Base-by-base conservation (phyloP, 2,113 vertebrate genomes). In the Chaetura pelagica region DNA sequence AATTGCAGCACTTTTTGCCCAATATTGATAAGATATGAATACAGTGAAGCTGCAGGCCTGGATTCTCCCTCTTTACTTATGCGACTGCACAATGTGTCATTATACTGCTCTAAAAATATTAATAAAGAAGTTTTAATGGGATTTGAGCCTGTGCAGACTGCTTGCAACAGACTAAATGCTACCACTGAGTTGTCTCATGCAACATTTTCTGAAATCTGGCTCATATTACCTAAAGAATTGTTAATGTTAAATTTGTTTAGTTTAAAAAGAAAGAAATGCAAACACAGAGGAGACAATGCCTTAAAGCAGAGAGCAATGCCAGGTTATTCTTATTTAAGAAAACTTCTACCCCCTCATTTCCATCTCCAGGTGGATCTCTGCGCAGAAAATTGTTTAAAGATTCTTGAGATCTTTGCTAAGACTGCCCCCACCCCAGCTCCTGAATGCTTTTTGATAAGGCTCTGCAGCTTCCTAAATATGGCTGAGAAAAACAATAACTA, bases 1-100 rank as follows among this genome's bases (percentile, higher is more conserved):
- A 96, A 94, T 93, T 97, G 83, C 15, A 93, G 61, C 29, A 35
- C 61, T 61, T 93, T 96, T 72, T 30, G 3, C 44, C 62, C 51
- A 72, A 7, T 92, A 93, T 91, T 93, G 93, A 90, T 68, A 97
- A 68, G 81, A 87, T 78, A n/a, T 54, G 90, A 94, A 54, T 26
- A 63, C 48, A n/a, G 5, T 75, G 46, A 92, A 93, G 57, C 62
- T 95, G 40, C 77, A 62, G 90, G 57, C 26, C 52, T 34, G 84
- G 61, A 82, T 83, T 67, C 29, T 88, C 21, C 26, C 35, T 72
- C 40, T 96, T 73, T 89, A 68, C 67, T 73, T 82, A 64, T 59
- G 72, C 38, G 81, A 78, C 74, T 87, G 80, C 80, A 52, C 40
- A 87, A 93, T 80, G 15, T 85, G 23, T 61, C 67, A 63, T 88